A percentile compares a stretch with the other conserved stretches of the same genome.
phyloP scores from a whole-genome alignment of 1,140 invertebrate genomes.

The Panonychus citri region DNA sequence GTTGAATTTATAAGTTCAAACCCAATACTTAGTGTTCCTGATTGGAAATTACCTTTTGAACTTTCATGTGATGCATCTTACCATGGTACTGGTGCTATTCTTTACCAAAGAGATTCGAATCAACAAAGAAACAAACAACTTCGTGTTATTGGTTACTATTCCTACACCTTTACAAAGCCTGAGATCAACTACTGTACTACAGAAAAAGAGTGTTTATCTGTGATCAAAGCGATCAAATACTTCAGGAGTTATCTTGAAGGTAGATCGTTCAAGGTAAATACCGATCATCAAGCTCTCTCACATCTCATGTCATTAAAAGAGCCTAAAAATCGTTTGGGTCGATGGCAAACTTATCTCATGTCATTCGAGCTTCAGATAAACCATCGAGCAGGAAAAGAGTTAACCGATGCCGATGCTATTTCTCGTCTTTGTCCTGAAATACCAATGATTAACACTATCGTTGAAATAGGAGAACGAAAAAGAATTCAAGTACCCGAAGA shows the following conservation, averaged over 20 bases:
- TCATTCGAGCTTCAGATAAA: background rate
- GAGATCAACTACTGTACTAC: conserved; percentile 23
- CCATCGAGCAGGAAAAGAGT: background rate
- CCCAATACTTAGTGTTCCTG: conserved; percentile 3
- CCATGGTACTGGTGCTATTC: conserved; percentile 9
- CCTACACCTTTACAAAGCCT: conserved; percentile 17
- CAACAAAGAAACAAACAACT: conserved; percentile 4
- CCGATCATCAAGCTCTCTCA: background rate
- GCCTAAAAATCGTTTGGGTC: background rate
- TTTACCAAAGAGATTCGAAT: conserved; percentile 3
- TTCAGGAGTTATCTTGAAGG: conserved; percentile 15
- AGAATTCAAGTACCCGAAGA: background rate
- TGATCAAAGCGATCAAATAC: conserved; percentile 23
- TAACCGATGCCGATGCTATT: background rate
- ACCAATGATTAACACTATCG: background rate
- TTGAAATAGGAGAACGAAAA: background rate
- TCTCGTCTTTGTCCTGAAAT: background rate
- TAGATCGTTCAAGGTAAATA: background rate
- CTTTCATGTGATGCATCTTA: conserved; percentile 12
- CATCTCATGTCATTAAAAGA: background rate
- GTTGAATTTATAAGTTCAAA: background rate
- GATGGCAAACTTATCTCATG: background rate
- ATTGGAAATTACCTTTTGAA: conserved; percentile 6
- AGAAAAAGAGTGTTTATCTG: conserved; percentile 22
- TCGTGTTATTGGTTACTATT: conserved; percentile 17